Base-by-base conservation (phyloP, 2,888 invertebrate genomes). In the Lasius fuliginosus region DNA sequence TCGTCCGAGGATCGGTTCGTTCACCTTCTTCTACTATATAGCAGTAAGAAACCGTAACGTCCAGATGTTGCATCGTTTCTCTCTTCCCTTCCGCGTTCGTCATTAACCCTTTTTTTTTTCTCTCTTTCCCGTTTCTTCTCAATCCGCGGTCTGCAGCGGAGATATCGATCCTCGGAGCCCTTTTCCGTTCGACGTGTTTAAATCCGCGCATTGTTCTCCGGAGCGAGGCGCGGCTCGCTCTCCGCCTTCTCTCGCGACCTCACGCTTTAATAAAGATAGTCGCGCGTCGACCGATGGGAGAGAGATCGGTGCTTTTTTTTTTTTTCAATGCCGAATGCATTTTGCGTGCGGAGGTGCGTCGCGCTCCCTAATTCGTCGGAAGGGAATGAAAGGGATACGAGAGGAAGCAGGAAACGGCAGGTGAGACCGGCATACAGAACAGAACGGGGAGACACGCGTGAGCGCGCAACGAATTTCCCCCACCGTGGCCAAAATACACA, bases 321-420 rank as follows among this genome's bases (percentile, higher is more conserved):
- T 9, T 58, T 11, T 53, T 27, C 53, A 36, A 73, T 62, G 15
- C 27, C 60, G n/a, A 73, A 49, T n/a, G 79, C 60, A 62, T n/a
- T 58, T 73, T 49, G 73, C 77, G 58, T 60, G 40, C 27, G 27
- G 33, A 71, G 42, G 36, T 30, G 71, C 33, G 79, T 56, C 79
- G 71, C 60, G 23, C 58, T 58, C 58, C 46, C 60, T 27, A 71
- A 81, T 81, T 71, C 46, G 36, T 53, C 42, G 69, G 79, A 85
- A 85, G 74, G 73, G 69, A 85, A 82, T 81, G 85, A 87, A 89
- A 86, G 85, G 77, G 74, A 68, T 56, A 18, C 71, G 68, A 83
- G 65, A 87, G 91, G 89, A 90, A 91, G 81, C 91, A 84, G 91
- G 91, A 91, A 91, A 76, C 81, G 76, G 89, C 91, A 91, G 91